A percentile compares a stretch with the other conserved stretches of the same genome.
These are phyloP conservation scores for Dryocosmus kuriphilus DNA, from an alignment of 2,888 invertebrate genomes.

Conservation along the genomic window DNA sequence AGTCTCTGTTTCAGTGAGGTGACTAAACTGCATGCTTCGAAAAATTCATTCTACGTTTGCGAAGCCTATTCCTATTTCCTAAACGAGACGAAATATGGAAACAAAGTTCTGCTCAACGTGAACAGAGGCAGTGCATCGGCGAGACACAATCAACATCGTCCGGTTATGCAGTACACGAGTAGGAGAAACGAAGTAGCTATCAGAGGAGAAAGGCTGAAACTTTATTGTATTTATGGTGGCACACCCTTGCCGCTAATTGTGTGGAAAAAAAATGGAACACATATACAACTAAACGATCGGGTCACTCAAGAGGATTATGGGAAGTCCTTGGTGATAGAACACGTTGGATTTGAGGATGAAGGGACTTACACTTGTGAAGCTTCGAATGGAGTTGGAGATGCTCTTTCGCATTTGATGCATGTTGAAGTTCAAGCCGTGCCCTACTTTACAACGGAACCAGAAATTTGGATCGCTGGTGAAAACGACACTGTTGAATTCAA, in stretches of 20 bases:
- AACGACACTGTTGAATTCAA: constrained; percentile 92
- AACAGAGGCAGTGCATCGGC: constrained; percentile 87
- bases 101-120: constrained; percentile 88
- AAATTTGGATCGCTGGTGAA: constrained; percentile 92
- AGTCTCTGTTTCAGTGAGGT: constrained; percentile 98
- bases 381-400: constrained; percentile 93
- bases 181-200: constrained; percentile 92
- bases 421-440: constrained; percentile 89
- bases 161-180: constrained; percentile 90
- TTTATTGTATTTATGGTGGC: constrained; percentile 98
- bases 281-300: constrained; percentile 85
- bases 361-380: constrained; percentile 96
- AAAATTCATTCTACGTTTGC: constrained; percentile 94
- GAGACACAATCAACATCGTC: constrained; percentile 87
- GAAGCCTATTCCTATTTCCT: constrained; percentile 94
- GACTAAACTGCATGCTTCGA: constrained; percentile 88
- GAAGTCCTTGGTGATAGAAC: constrained; percentile 92
- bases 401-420: constrained; percentile 90
- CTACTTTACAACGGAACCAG: constrained; percentile 94
- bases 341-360: constrained; percentile 92
- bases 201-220: constrained; percentile 88
- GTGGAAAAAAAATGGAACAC: constrained; percentile 91
- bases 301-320: constrained; percentile 95
- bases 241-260: constrained; percentile 96
- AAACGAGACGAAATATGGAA: constrained; percentile 94